phyloP scores from a whole-genome alignment of 2,888 invertebrate genomes.

The Meliscaeva auricollis region DNA sequence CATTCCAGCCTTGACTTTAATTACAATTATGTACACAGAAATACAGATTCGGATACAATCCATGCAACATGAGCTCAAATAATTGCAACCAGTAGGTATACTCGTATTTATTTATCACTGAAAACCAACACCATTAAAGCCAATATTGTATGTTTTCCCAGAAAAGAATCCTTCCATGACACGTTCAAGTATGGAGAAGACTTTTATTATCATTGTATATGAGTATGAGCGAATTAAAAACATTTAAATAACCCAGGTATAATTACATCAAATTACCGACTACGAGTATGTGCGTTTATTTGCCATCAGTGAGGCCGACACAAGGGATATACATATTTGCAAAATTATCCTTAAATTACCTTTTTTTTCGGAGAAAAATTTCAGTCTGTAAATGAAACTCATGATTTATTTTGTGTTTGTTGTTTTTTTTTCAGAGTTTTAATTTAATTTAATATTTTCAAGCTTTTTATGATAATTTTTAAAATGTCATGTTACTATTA shows the following conservation, averaged over 20 bases:
- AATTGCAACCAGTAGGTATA: too few relatives aligned
- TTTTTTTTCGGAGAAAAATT: too few relatives aligned
- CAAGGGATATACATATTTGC: not conserved
- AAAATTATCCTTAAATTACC: not conserved
- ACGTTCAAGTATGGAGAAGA: not conserved
- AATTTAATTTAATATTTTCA: not conserved
- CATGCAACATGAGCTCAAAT: too few relatives aligned
- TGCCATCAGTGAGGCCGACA: not conserved
- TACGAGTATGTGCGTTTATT: not conserved
- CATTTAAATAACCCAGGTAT: conserved; percentile 12
- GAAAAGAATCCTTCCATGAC: not conserved
- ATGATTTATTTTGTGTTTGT: not conserved
- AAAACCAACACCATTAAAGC: not conserved
- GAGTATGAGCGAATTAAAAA: not conserved
- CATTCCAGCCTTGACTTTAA: too few relatives aligned
- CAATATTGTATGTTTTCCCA: too few relatives aligned
- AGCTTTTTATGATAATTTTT: not conserved
- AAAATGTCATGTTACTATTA: not conserved
- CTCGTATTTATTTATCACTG: conserved; percentile 6
- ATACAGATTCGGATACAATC: too few relatives aligned
- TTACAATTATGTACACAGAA: too few relatives aligned
- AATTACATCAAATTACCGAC: not conserved
- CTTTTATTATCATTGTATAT: not conserved
- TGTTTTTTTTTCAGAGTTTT: not conserved
- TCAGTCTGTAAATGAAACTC: not conserved